Conservation (phyloP, 2,888 invertebrate species). For the Calliscelio sp. region DNA sequence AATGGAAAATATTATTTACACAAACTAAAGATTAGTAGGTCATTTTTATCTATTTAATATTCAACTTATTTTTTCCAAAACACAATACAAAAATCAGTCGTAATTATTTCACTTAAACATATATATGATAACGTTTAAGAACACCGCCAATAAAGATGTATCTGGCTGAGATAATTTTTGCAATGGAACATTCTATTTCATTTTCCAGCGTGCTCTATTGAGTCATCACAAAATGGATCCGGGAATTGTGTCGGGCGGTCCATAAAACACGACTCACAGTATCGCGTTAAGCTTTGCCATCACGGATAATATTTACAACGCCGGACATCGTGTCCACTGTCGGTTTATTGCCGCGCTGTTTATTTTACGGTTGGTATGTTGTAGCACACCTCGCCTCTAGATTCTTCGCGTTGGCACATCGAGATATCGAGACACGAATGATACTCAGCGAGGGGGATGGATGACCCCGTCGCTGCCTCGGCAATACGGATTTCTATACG, state of each 20-base stretch:
- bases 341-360: conserved; percentile 73
- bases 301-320: conserved; percentile 82
- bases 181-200: neutral
- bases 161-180: neutral
- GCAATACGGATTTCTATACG: conserved; percentile 70
- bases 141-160: neutral
- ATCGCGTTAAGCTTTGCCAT: conserved; percentile 78
- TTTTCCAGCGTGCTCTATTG: conserved; percentile 51
- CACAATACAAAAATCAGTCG: too few relatives aligned
- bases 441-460: conserved; percentile 68
- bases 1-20: too few relatives aligned
- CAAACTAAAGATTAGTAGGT: too few relatives aligned
- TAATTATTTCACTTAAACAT: too few relatives aligned
- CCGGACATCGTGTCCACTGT: conserved; percentile 80
- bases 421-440: conserved; percentile 72
- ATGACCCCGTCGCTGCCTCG: conserved; percentile 66
- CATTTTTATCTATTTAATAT: too few relatives aligned
- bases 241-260: conserved; percentile 73
- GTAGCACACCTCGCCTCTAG: conserved; percentile 62
- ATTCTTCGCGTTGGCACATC: conserved; percentile 70
- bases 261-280: conserved; percentile 71
- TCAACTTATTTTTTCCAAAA: too few relatives aligned
- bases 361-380: conserved; percentile 73
- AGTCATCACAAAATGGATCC: conserved; percentile 72
- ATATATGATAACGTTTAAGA: too few relatives aligned